These are phyloP conservation scores for Diacarnus erythraeanus DNA, from an alignment of 37 sponge, comb jelly and placozoan species.

Conservation along the genomic window DNA sequence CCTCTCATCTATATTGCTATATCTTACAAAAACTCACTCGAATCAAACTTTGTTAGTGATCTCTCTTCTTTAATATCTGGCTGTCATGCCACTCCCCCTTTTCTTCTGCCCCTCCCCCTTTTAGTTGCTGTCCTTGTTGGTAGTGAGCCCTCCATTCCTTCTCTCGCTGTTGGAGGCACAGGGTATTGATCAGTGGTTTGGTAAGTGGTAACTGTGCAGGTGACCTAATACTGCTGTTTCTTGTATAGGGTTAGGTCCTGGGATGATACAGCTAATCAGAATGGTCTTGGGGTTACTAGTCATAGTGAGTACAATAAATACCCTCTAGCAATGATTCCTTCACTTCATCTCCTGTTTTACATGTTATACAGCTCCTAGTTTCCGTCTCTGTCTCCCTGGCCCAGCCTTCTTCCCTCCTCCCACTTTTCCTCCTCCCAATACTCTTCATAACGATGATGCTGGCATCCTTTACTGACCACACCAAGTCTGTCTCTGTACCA, in stretches of 20 bases:
- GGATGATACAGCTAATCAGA: background rate
- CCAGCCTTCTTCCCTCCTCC: constrained; percentile 37
- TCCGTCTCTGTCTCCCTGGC: constrained; percentile 10
- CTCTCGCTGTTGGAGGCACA: constrained; percentile 73
- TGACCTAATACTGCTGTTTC: background rate
- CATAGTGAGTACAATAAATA: constrained; percentile 13
- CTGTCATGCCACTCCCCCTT: background rate
- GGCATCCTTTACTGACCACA: background rate
- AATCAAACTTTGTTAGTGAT: constrained; percentile 22
- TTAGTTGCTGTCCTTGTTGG: constrained; percentile 4
- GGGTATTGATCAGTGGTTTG: constrained; percentile 49
- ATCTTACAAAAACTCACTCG: constrained; percentile 9
- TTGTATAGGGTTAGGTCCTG: background rate
- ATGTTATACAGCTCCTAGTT: background rate
- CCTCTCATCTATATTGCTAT: constrained; percentile 13
- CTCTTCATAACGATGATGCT: constrained; percentile 25
- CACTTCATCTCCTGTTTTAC: background rate
- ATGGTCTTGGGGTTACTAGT: constrained; percentile 21
- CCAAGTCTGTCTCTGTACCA: background rate
- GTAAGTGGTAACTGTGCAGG: constrained; percentile 19
- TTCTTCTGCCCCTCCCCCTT: background rate
- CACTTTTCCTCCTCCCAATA: constrained; percentile 45
- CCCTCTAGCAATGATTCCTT: background rate
- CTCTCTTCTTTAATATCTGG: background rate
- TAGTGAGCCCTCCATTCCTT: constrained; percentile 36